These are phyloP conservation scores for Nettapus auritus DNA, from an alignment of 2,113 vertebrate species.

Conservation along the genomic window DNA sequence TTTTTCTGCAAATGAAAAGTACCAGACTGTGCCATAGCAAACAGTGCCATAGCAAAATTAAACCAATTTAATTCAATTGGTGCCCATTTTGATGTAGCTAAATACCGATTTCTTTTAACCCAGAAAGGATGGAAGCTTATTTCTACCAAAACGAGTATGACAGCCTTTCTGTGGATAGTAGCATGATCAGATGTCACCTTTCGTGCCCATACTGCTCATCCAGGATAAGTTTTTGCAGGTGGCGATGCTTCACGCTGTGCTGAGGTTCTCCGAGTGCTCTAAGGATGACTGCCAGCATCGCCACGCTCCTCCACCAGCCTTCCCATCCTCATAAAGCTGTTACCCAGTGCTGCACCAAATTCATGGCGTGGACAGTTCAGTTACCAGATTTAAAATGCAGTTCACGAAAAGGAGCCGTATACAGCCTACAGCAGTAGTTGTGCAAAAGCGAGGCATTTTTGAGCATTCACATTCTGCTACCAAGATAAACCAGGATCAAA, in stretches of 20 bases:
- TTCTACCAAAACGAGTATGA: not conserved
- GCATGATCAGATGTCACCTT: not conserved
- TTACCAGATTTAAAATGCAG: not conserved
- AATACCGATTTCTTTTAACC: not conserved
- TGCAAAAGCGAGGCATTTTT: not conserved
- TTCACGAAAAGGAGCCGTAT: not conserved
- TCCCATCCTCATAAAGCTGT: not conserved
- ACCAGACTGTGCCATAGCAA: not conserved
- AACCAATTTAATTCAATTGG: not conserved
- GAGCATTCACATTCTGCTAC: not conserved
- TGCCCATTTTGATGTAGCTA: not conserved
- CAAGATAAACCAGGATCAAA: not conserved
- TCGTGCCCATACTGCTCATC: not conserved
- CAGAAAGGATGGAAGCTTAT: not conserved
- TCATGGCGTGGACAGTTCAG: not conserved
- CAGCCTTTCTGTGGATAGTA: not conserved
- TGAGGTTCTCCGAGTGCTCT: not conserved
- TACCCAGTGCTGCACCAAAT: not conserved
- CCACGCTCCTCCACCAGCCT: not conserved
- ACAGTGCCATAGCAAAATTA: not conserved
- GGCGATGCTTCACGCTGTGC: not conserved
- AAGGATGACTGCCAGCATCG: not conserved
- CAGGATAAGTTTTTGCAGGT: not conserved
- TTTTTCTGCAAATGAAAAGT: not conserved
- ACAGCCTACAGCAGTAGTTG: not conserved